Percentiles rank a stretch among this genome's conserved stretches.
Conservation (phyloP, 2,113 vertebrate genomes). For the Candoia aspera region DNA sequence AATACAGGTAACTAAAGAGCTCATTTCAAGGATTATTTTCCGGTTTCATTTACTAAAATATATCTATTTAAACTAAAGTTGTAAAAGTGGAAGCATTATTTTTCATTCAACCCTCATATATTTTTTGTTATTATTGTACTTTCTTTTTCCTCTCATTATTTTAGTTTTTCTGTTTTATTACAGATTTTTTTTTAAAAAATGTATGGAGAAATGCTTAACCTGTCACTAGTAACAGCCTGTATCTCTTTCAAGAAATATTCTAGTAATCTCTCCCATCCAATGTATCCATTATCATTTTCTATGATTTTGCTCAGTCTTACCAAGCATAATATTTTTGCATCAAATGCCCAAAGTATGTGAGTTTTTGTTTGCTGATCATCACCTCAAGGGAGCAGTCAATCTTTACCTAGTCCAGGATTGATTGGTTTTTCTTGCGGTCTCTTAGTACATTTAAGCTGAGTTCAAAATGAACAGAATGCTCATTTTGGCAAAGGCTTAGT, state of each 20-base stretch:
- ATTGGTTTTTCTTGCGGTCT: not conserved
- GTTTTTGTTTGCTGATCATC: not conserved
- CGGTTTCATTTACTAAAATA: not conserved
- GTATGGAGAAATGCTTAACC: not conserved
- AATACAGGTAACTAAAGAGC: not conserved
- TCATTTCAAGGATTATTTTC: not conserved
- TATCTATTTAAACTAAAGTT: not conserved
- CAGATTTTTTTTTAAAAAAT: not conserved
- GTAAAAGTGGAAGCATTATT: not conserved
- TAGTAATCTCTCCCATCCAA: not conserved
- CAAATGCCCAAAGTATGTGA: not conserved
- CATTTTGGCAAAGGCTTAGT: not conserved
- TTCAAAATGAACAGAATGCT: not conserved
- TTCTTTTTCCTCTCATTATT: not conserved
- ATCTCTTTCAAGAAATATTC: not conserved
- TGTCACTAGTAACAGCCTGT: not conserved
- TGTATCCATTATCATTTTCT: not conserved
- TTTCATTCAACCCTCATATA: not conserved
- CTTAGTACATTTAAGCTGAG: not conserved
- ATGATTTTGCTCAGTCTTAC: not conserved
- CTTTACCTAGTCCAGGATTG: not conserved
- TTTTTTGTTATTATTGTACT: not conserved
- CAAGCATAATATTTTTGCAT: not conserved
- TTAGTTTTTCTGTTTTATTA: not conserved
- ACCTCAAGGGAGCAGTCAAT: not conserved